These are phyloP conservation scores for Anneissia japonica DNA, from an alignment of 35 echinoderm and acorn worm genomes.

Conservation along the genomic window DNA sequence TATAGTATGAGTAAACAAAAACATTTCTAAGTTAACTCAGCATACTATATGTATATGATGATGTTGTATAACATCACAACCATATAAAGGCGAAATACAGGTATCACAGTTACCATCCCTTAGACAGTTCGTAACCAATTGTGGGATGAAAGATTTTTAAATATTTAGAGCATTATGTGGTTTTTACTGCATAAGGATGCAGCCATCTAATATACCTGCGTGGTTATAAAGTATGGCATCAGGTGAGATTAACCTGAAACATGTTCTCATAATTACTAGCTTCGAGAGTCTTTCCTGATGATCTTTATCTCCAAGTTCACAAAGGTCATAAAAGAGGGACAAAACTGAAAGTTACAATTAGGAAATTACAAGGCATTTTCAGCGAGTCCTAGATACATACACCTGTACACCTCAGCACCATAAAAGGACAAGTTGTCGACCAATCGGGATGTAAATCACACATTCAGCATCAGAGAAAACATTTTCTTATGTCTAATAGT, in stretches of 20 bases:
- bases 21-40: no score
- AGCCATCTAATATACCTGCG: not conserved
- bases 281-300: not conserved
- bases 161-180: no score
- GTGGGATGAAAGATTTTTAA: no score
- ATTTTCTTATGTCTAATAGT: not conserved
- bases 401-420: not conserved
- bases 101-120: no score
- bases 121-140: no score
- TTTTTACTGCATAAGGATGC: no score
- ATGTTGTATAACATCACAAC: no score
- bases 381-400: not conserved
- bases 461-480: not conserved
- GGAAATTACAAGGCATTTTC: not conserved
- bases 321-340: not conserved
- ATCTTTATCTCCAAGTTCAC: not conserved
- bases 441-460: not conserved
- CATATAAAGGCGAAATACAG: no score
- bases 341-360: not conserved
- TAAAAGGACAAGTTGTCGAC: not conserved
- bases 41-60: no score
- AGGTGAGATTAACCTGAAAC: not conserved
- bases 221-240: not conserved
- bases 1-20: no score
- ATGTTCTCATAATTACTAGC: not conserved